These are phyloP conservation scores for Drosophila erecta DNA, from an alignment of 1,140 invertebrate species.

Conservation along the genomic window DNA sequence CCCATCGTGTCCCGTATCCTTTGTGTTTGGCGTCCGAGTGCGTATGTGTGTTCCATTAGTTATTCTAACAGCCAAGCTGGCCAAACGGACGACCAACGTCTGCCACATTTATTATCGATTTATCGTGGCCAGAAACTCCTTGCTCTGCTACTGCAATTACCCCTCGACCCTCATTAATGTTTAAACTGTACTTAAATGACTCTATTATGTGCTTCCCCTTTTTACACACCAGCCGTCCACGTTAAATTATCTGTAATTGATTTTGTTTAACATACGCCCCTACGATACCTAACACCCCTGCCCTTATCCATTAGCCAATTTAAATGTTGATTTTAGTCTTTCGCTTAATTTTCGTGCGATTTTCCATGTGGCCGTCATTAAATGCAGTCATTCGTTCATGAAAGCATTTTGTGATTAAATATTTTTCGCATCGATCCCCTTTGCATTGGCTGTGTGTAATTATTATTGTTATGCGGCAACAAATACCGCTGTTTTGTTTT, in stretches of 20 bases:
- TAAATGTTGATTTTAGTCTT: conserved; percentile 46
- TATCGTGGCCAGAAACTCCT: conserved; percentile 39
- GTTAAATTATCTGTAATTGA: conserved; percentile 81
- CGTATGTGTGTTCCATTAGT: conserved; percentile 48
- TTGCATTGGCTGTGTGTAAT: conserved; percentile 27
- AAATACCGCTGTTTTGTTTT: conserved; percentile 5
- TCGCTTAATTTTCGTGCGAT: conserved; percentile 23
- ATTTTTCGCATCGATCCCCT: conserved; percentile 32
- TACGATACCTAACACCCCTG: neutral
- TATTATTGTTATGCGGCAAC: conserved; percentile 23
- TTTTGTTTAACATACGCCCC: conserved; percentile 69
- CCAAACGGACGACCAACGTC: conserved; percentile 18
- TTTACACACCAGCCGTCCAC: conserved; percentile 9
- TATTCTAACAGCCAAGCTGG: conserved; percentile 32
- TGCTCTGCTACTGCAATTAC: conserved; percentile 30
- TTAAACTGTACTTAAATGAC: conserved; percentile 76
- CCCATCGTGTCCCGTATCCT: conserved; percentile 20
- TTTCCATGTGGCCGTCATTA: conserved; percentile 30
- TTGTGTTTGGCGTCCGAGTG: conserved; percentile 36
- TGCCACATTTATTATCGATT: conserved; percentile 73
- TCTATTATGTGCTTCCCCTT: conserved; percentile 51
- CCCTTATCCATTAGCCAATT: conserved; percentile 27
- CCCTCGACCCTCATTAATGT: conserved; percentile 62
- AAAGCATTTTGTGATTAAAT: conserved; percentile 72
- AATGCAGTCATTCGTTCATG: conserved; percentile 37